Evolutionary conservation across 2,113 vertebrate genomes (phyloP).

Genomic region (Actinemys pallida): DNA sequence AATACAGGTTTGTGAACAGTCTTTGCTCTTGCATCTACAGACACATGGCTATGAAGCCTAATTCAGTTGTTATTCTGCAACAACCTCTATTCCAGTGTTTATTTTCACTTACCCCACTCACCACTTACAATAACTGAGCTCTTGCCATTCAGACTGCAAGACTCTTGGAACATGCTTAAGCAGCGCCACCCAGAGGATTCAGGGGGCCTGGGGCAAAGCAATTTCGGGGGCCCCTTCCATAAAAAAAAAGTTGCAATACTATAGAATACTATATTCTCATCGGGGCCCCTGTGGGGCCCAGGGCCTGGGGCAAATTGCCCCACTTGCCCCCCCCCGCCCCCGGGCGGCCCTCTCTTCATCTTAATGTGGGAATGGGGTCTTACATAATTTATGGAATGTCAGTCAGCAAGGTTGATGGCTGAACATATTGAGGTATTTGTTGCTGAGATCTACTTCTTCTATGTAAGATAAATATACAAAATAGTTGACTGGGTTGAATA

Average conservation of each 20-base stretch:
- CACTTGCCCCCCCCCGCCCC: too few relatives aligned
- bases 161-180: not conserved
- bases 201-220: too few relatives aligned
- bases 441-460: not conserved
- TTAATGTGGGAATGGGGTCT: not conserved
- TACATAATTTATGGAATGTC: not conserved
- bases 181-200: too few relatives aligned
- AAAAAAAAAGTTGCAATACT: too few relatives aligned
- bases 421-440: not conserved
- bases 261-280: too few relatives aligned
- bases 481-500: not conserved
- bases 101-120: not conserved
- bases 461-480: not conserved
- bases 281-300: too few relatives aligned
- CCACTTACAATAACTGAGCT: not conserved
- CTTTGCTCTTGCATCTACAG: not conserved
- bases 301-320: too few relatives aligned
- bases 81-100: not conserved
- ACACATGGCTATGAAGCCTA: not conserved
- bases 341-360: too few relatives aligned
- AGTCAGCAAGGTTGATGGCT: not conserved
- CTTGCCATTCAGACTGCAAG: not conserved
- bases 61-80: not conserved
- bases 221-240: too few relatives aligned
- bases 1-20: not conserved